Evolutionary conservation across 2,888 invertebrate genomes (phyloP).

Genomic region (Melanchra persicariae): DNA sequence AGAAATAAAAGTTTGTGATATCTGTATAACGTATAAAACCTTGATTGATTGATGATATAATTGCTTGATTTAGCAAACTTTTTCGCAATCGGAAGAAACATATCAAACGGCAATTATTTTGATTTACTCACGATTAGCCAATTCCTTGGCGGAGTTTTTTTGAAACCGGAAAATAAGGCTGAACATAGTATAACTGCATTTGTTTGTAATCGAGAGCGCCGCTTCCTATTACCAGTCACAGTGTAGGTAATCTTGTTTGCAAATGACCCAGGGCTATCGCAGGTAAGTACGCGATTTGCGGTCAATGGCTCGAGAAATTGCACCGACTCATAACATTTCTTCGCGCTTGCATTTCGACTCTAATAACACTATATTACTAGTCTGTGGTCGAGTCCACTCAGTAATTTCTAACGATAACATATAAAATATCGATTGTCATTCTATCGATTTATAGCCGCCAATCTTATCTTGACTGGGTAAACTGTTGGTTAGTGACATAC

Average conservation of each 20-base stretch:
- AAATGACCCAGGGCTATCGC: slow-evolving; percentile 79
- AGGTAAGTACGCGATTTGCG: slow-evolving; percentile 79
- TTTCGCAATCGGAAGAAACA: slow-evolving; percentile 39
- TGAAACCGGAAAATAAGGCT: slow-evolving; percentile 36
- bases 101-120: slow-evolving; percentile 38
- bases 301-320: slow-evolving; percentile 83
- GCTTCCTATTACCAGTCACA: slow-evolving; percentile 68
- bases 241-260: slow-evolving; percentile 78
- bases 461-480: slow-evolving; percentile 48
- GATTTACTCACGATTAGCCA: slow-evolving; percentile 21
- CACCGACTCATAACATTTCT: slow-evolving; percentile 68
- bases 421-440: slow-evolving; percentile 54
- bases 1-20: slow-evolving; percentile 24
- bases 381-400: slow-evolving; percentile 50
- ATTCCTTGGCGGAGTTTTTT: slow-evolving; percentile 25
- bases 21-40: background rate
- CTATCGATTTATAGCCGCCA: slow-evolving; percentile 30
- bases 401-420: slow-evolving; percentile 44
- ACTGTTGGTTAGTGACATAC: slow-evolving; percentile 31
- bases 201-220: slow-evolving; percentile 67
- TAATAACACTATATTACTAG: slow-evolving; percentile 56
- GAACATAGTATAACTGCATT: slow-evolving; percentile 67
- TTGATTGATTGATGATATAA: slow-evolving; percentile 22
- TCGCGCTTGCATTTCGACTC: slow-evolving; percentile 58
- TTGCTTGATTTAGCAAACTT: slow-evolving; percentile 23